Evolutionary conservation across 2,888 invertebrate species (phyloP), one percentile per base, ranked within the genome.

Genomic region (Agriopis aurantiaria): DNA sequence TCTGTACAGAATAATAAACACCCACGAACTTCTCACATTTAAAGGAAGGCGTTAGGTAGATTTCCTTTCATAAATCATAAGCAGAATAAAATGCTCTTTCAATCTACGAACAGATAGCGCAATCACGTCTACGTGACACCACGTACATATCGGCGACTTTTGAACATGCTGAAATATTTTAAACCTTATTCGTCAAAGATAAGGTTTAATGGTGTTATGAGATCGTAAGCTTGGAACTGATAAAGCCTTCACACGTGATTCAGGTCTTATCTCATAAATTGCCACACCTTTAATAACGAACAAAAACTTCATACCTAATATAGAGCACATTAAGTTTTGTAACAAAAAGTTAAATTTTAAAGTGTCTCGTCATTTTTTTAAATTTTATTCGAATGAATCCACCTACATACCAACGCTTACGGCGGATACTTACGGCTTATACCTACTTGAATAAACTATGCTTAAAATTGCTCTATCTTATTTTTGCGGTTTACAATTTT

Each of bases 11-110:
- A 51, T 51, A 62, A 45, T 46, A 67, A 70, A 68, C 69, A 69
- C 71, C 74, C 43, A 70, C 72, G 66, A 61, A 49, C 23, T 62
- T 69, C 53, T 60, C 60, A 65, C 64, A 61, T 55, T 43, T n/a
- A 52, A 63, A 48, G 4, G 33, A 52, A 66, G 65, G 23, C 51
- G 58, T 68, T 52, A 58, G 45, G 12, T 67, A 57, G 58, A 40
- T 55, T 66, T 53, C 62, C 69, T 65, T 68, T 52, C 68, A 75
- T 77, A 77, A 75, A 74, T 77, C 75, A 77, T 68, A 73, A 68
- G 9, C 62, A 58, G 49, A 69, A 63, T 71, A 75, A 75, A 72
- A 71, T 61, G 69, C 67, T 74, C 60, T 53, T 74, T 75, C 69
- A 71, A 75, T 75, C 75, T 71, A 58, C 48, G 14, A 52, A 41